Conservation (phyloP, 2,113 vertebrate genomes). For the Poeciliopsis prolifica region DNA sequence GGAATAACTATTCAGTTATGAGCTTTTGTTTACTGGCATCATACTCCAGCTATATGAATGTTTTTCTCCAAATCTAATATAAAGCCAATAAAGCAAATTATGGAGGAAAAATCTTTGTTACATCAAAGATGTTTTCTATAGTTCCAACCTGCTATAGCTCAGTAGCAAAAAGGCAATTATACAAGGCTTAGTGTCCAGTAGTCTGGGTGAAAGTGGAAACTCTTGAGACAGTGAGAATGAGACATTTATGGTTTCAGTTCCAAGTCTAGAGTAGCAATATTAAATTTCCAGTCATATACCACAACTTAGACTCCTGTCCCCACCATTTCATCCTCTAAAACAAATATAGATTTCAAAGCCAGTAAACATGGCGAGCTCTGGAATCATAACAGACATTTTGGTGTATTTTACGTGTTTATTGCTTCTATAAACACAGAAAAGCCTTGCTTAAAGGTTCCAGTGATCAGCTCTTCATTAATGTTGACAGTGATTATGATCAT, state of each 20-base stretch:
- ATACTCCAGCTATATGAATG: too few species aligned
- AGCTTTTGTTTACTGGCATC: too few species aligned
- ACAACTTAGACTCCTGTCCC: constrained; percentile 53
- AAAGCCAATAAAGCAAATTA: too few species aligned
- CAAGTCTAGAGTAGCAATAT: constrained; percentile 62
- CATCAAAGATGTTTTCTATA: neutral
- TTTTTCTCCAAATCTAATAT: too few species aligned
- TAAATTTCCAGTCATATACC: constrained; percentile 67
- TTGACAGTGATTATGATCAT: constrained; percentile 76
- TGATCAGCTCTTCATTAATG: constrained; percentile 70
- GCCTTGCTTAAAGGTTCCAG: constrained; percentile 73
- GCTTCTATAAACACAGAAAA: constrained; percentile 75
- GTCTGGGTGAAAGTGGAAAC: constrained; percentile 41
- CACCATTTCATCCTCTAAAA: constrained; percentile 58
- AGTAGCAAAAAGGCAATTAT: neutral
- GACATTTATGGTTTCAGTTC: constrained; percentile 58
- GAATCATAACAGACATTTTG: constrained; percentile 74
- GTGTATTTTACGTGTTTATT: constrained; percentile 67
- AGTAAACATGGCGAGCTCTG: constrained; percentile 65
- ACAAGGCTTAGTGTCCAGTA: constrained; percentile 16
- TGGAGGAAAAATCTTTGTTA: too few species aligned
- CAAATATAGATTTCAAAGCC: constrained; percentile 73
- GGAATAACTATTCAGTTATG: too few species aligned
- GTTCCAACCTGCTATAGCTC: neutral
- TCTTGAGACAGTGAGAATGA: constrained; percentile 55